Evolutionary conservation across 2,113 vertebrate species (phyloP).

Genomic region (Thunnus maccoyii): DNA sequence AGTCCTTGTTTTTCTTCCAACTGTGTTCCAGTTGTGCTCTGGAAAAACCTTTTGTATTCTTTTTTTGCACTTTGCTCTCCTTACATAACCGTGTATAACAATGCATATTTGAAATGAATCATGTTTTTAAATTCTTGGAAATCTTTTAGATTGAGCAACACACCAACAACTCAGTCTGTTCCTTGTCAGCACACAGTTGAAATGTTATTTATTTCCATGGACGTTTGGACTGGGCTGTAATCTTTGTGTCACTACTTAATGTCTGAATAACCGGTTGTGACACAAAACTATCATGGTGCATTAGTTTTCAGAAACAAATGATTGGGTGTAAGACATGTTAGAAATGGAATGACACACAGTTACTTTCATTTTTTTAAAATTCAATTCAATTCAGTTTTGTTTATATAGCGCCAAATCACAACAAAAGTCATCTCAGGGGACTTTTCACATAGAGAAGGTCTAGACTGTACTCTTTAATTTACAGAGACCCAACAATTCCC

Average conservation of each 20-base stretch:
- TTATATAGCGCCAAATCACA: too few relatives aligned
- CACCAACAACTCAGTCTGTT: neutral
- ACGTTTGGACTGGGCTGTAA: neutral
- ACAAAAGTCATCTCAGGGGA: too few relatives aligned
- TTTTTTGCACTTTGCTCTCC: slow-evolving; percentile 14
- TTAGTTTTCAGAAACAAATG: neutral
- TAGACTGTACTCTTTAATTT: too few relatives aligned
- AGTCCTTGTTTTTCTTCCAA: slow-evolving; percentile 25
- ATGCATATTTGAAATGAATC: slow-evolving; percentile 14
- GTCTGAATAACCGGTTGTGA: neutral
- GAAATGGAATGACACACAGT: neutral
- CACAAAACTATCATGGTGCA: neutral
- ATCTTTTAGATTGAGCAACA: slow-evolving; percentile 1
- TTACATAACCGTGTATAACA: slow-evolving; percentile 49
- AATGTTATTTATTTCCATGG: neutral
- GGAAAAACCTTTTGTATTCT: slow-evolving; percentile 27
- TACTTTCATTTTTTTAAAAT: neutral
- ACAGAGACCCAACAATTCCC: too few relatives aligned
- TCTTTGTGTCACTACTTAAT: neutral
- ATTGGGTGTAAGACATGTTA: neutral
- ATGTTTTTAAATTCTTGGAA: slow-evolving; percentile 26
- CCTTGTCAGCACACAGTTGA: neutral
- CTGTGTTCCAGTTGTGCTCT: slow-evolving; percentile 20
- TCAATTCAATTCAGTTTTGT: too few relatives aligned
- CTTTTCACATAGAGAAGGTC: too few relatives aligned